Evolutionary conservation across 1,140 invertebrate genomes (phyloP).

Genomic region (Heterodera carotae): DNA sequence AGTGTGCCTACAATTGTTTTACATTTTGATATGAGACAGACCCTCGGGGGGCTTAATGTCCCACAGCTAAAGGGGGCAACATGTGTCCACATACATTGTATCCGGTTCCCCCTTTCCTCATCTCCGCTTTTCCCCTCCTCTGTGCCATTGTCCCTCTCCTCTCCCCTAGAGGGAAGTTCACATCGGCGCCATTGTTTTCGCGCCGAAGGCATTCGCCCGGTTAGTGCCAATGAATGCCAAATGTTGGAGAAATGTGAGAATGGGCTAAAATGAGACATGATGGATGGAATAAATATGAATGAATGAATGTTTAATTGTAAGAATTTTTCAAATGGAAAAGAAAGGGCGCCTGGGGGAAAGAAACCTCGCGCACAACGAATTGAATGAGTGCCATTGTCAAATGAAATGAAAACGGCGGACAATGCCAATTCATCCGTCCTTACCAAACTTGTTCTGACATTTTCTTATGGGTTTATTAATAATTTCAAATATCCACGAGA

Average conservation of each 20-base stretch:
- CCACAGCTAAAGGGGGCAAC: background rate
- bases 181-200: background rate
- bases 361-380: background rate
- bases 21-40: slow-evolving; percentile 3
- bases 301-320: background rate
- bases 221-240: background rate
- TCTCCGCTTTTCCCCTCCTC: too few relatives aligned
- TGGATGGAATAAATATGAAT: background rate
- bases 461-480: too few relatives aligned
- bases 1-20: background rate
- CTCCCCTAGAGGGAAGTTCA: background rate
- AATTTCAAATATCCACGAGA: too few relatives aligned
- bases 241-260: background rate
- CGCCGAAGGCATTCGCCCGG: background rate
- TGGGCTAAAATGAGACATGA: background rate
- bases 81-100: background rate
- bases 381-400: background rate
- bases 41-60: background rate
- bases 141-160: background rate
- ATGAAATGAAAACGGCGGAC: background rate
- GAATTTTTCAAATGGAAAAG: background rate
- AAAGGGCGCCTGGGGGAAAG: background rate
- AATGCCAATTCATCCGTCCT: background rate
- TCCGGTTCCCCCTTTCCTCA: background rate
- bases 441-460: too few relatives aligned